Evolutionary conservation across 2,888 invertebrate species (phyloP).

Genomic region (Chrysomela aeneicollis): DNA sequence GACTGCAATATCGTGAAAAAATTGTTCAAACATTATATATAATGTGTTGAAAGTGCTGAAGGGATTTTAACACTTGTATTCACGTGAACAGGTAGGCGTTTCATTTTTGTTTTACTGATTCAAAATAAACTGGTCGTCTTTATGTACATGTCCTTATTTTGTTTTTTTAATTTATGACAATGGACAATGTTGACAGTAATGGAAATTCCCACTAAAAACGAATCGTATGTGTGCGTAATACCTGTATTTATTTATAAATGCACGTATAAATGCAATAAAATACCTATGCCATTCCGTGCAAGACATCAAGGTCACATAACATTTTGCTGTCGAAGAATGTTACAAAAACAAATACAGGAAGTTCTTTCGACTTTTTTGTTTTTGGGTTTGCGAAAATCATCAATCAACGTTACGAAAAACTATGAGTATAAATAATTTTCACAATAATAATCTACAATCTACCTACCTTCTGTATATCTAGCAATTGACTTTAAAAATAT

Average conservation of each 20-base stretch:
- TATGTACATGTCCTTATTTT: constrained; percentile 17
- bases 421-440: no score
- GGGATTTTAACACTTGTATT: constrained; percentile 38
- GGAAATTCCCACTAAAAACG: constrained; percentile 16
- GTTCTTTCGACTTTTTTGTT: constrained; percentile 35
- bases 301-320: constrained; percentile 45
- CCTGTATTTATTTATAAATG: constrained; percentile 38
- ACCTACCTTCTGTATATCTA: no score
- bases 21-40: constrained; percentile 18
- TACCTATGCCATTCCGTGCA: constrained; percentile 41
- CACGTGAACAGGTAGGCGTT: constrained; percentile 40
- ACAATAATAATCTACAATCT: no score
- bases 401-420: no score
- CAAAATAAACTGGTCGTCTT: neutral
- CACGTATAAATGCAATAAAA: no score
- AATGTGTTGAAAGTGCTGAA: constrained; percentile 34
- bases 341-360: constrained; percentile 47
- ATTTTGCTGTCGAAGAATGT: constrained; percentile 41
- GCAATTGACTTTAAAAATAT: no score
- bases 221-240: constrained; percentile 26
- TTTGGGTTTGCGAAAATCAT: no score
- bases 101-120: constrained; percentile 26
- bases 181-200: constrained; percentile 23
- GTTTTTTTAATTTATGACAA: constrained; percentile 29
- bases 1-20: constrained; percentile 28